Percentiles rank a stretch among this genome's conserved stretches.
Conservation (phyloP, 30 jellyfish, hydroid and myxozoan genomes). For the Phacellophora camtschatica region DNA sequence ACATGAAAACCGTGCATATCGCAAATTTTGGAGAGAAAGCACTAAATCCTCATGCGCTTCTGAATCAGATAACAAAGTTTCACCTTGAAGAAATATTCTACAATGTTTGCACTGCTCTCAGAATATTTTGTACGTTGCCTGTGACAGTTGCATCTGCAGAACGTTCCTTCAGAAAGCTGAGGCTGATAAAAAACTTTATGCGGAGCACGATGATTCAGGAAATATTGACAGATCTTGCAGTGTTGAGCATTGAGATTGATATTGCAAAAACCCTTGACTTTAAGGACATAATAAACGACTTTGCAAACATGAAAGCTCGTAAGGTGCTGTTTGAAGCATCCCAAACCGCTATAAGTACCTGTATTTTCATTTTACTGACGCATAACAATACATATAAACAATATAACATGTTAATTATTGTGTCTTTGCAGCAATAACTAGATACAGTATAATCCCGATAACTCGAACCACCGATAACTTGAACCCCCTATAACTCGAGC, state of each 20-base stretch:
- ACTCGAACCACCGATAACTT: too few species aligned
- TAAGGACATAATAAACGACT: slow-evolving; percentile 15
- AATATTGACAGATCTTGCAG: slow-evolving; percentile 35
- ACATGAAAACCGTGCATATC: slow-evolving; percentile 32
- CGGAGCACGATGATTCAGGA: slow-evolving; percentile 57
- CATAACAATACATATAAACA: too few species aligned
- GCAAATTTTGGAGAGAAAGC: slow-evolving; percentile 43
- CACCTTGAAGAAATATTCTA: slow-evolving; percentile 45
- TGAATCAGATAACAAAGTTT: slow-evolving; percentile 12
- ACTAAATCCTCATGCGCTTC: slow-evolving; percentile 52
- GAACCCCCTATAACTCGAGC: too few species aligned
- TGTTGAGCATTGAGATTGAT: slow-evolving; percentile 42
- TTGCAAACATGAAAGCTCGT: slow-evolving; percentile 31
- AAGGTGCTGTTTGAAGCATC: not conserved
- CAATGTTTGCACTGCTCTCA: slow-evolving; percentile 53
- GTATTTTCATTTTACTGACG: not conserved
- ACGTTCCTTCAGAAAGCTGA: slow-evolving; percentile 57
- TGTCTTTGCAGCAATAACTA: too few species aligned
- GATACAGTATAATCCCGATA: too few species aligned
- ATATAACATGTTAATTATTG: too few species aligned
- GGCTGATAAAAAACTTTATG: slow-evolving; percentile 25
- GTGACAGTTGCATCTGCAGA: slow-evolving; percentile 76
- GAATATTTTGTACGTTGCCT: slow-evolving; percentile 59
- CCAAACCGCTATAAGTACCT: not conserved
- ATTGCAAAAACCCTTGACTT: slow-evolving; percentile 16